phyloP scores from a whole-genome alignment of 2,888 invertebrate species.

The Bellardia pandia region DNA sequence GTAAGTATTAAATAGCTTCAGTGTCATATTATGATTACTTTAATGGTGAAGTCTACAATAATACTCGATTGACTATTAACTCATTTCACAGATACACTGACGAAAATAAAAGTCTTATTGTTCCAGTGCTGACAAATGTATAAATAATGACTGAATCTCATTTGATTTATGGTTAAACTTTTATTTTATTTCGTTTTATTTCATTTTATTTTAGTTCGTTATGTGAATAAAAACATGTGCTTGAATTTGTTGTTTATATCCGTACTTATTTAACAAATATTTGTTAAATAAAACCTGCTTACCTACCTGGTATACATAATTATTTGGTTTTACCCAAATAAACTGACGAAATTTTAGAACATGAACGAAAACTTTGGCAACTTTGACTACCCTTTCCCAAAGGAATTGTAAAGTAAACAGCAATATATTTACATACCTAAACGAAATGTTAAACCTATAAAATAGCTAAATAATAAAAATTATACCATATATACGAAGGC shows the following conservation, averaged over 20 bases:
- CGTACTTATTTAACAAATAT: background rate
- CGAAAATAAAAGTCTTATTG: background rate
- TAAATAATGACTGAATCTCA: slow-evolving; percentile 7
- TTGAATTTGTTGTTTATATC: background rate
- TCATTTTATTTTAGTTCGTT: background rate
- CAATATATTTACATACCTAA: background rate
- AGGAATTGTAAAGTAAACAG: background rate
- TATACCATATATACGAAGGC: too few relatives aligned
- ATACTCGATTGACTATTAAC: background rate
- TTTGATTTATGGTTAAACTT: slow-evolving; percentile 7
- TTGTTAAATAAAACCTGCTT: background rate
- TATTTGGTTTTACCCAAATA: slow-evolving; percentile 5
- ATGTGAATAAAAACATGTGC: background rate
- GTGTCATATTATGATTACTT: too few relatives aligned
- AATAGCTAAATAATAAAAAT: too few relatives aligned
- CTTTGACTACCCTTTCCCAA: background rate
- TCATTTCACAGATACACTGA: background rate
- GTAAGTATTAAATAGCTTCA: too few relatives aligned
- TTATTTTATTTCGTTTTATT: background rate
- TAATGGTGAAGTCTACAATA: background rate
- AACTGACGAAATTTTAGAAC: too few relatives aligned
- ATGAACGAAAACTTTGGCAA: background rate
- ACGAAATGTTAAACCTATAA: too few relatives aligned
- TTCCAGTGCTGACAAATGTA: background rate
- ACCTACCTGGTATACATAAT: background rate